Conservation (phyloP, 1,140 invertebrate genomes). For the Monochamus saltuarius region DNA sequence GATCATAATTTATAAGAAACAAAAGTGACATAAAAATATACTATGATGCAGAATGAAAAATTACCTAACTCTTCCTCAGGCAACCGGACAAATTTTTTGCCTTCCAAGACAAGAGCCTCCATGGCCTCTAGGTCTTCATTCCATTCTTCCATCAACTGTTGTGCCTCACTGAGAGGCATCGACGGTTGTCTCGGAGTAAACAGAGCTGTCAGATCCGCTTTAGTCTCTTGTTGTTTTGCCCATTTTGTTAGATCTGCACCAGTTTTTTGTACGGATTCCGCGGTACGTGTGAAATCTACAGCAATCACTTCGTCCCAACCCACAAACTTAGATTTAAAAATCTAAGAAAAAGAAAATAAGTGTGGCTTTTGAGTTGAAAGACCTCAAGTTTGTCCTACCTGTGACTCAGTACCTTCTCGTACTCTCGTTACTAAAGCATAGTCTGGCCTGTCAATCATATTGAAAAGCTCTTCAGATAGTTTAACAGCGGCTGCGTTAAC, state of each 20-base stretch:
- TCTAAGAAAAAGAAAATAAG: slow-evolving; percentile 56
- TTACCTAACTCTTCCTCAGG: slow-evolving; percentile 93
- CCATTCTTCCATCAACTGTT: slow-evolving; percentile 90
- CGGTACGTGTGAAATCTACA: slow-evolving; percentile 97
- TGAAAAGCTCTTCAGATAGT: slow-evolving; percentile 91
- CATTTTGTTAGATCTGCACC: slow-evolving; percentile 94
- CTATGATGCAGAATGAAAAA: too few species aligned
- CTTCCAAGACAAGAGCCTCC: slow-evolving; percentile 97
- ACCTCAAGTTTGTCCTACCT: slow-evolving; percentile 53
- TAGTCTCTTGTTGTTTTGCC: slow-evolving; percentile 88
- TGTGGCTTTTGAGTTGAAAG: background rate
- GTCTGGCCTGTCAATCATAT: slow-evolving; percentile 85
- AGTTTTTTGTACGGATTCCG: slow-evolving; percentile 93
- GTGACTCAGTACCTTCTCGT: slow-evolving; percentile 81
- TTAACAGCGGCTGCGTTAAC: slow-evolving; percentile 96
- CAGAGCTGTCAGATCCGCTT: slow-evolving; percentile 89
- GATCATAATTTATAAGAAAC: slow-evolving; percentile 7
- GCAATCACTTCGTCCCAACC: slow-evolving; percentile 99
- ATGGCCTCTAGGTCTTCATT: slow-evolving; percentile 96
- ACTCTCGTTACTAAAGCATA: slow-evolving; percentile 88
- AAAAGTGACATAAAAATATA: background rate
- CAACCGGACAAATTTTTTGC: slow-evolving; percentile 93
- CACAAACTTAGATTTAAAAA: slow-evolving; percentile 96
- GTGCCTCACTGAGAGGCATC: slow-evolving; percentile 68
- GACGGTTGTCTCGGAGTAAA: slow-evolving; percentile 90